Conservation (phyloP, 2,113 vertebrate species). For the Oreocharis arfaki region DNA sequence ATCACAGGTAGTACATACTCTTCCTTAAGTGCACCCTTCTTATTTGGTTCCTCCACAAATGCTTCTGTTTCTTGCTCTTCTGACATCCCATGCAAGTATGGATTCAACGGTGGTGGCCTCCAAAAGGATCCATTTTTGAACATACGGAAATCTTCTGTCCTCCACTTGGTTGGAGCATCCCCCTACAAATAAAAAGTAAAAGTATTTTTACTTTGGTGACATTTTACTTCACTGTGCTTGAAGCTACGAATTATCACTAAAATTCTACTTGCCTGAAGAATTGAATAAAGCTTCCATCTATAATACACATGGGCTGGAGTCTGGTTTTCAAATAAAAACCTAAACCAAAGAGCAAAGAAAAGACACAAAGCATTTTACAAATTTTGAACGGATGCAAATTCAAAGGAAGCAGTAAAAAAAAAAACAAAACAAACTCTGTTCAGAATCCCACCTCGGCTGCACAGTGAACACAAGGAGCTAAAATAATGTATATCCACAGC, state of each 20-base stretch:
- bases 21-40: conserved; percentile 95
- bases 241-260: background rate
- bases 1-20: conserved; percentile 78
- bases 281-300: conserved; percentile 96
- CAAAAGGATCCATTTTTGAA: conserved; percentile 98
- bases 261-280: conserved; percentile 86
- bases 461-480: background rate
- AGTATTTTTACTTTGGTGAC: background rate
- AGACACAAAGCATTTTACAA: background rate
- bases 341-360: conserved; percentile 47
- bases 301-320: conserved; percentile 98
- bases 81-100: conserved; percentile 91
- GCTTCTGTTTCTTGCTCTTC: conserved; percentile 91
- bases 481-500: background rate
- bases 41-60: conserved; percentile 87
- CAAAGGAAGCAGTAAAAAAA: background rate
- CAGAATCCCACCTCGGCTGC: background rate
- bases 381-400: background rate
- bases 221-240: background rate
- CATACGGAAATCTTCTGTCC: conserved; percentile 95
- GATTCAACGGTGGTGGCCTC: conserved; percentile 95
- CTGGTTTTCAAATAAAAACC: conserved; percentile 99
- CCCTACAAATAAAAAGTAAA: conserved; percentile 71
- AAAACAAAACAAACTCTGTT: background rate
- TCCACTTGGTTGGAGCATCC: conserved; percentile 95